These are phyloP conservation scores for Thera britannica DNA, from an alignment of 2,888 invertebrate genomes.

Conservation along the genomic window DNA sequence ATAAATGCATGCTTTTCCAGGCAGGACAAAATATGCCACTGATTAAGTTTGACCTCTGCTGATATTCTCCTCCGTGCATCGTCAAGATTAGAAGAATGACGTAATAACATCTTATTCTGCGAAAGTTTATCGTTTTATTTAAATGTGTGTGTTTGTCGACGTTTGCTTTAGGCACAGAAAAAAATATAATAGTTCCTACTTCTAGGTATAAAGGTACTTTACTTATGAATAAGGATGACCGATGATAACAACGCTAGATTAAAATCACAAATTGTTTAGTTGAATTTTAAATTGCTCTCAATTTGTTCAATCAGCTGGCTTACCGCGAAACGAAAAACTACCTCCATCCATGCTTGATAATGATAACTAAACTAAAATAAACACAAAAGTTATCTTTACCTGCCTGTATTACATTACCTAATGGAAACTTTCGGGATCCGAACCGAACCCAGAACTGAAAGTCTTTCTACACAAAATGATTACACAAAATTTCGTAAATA, in stretches of 20 bases:
- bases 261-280: constrained; percentile 8
- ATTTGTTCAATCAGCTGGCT: constrained; percentile 9
- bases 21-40: constrained; percentile 20
- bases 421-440: no score
- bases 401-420: no score
- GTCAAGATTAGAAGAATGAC: constrained; percentile 44
- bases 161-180: not conserved
- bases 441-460: no score
- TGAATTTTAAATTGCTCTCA: constrained; percentile 12
- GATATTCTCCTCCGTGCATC: constrained; percentile 38
- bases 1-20: not conserved
- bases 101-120: constrained; percentile 41
- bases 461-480: no score
- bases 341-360: no score
- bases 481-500: no score
- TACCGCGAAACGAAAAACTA: no score
- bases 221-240: no score
- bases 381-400: no score
- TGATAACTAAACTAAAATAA: no score
- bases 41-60: constrained; percentile 37
- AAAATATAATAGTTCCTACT: not conserved
- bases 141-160: not conserved
- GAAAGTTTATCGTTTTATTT: constrained; percentile 45
- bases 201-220: no score
- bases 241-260: constrained; percentile 7